Evolutionary conservation across 2,113 vertebrate species (phyloP).

Genomic region (Rhodinocichla rosea): DNA sequence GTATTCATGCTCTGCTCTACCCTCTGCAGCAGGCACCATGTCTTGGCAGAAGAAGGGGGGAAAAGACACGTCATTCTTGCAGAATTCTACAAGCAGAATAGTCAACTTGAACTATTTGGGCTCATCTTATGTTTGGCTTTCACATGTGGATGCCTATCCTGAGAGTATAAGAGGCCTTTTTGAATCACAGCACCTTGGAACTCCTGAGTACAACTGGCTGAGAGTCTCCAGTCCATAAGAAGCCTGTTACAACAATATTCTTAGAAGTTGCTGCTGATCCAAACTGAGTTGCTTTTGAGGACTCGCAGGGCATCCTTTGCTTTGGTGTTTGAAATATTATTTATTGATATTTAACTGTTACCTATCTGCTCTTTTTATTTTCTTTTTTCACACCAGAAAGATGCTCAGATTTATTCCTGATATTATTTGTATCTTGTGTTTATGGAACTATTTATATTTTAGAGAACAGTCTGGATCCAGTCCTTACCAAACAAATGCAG

Average conservation of each 20-base stretch:
- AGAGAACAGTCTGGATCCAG: background rate
- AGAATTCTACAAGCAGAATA: background rate
- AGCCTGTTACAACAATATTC: background rate
- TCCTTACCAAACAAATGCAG: background rate
- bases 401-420: background rate
- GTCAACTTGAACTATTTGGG: fast-evolving
- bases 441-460: background rate
- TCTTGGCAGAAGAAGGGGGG: background rate
- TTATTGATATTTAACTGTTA: background rate
- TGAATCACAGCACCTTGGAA: background rate
- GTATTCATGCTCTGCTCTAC: background rate
- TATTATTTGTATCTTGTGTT: background rate
- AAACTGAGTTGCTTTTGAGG: background rate
- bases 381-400: background rate
- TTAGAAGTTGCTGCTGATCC: background rate
- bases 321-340: background rate
- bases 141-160: too few species aligned
- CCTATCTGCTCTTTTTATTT: background rate
- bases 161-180: background rate
- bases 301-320: background rate
- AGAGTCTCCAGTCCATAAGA: background rate
- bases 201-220: background rate
- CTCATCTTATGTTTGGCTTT: background rate
- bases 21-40: fast-evolving
- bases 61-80: background rate